Base-by-base conservation (phyloP, 2,113 vertebrate species). In the Phalacrocorax pelagicus region DNA sequence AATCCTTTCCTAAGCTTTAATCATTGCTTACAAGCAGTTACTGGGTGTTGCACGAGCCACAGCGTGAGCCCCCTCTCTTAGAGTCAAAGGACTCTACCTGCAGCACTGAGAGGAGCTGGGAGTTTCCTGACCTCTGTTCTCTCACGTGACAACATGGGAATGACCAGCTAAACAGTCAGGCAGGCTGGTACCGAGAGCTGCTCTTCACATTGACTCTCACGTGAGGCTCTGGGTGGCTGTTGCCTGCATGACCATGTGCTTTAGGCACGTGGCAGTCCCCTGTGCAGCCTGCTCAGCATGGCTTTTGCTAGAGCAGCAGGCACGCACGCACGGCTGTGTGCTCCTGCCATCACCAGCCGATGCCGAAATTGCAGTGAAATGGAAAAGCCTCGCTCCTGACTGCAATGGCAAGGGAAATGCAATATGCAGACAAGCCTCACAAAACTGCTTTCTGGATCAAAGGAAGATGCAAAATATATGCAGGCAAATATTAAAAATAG, bases 401-500 rank as follows among this genome's bases (percentile, higher is more conserved):
- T 66, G 87, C 77, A 6, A 0, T 22, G 19, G 77, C 94, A 40
- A 22, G 44, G 91, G 52, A 20, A 44, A 18, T 1, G 44, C 86
- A 11, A 0, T n/a, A 34, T 20, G 21, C 47, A n/a, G 71, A 29
- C 63, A 7, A 54, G 27, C 65, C 84, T 74, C 42, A 4, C 62
- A 2, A 23, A 77, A 12, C 70, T 69, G 87, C 82, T 62, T 23
- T 49, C 86, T 49, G 92, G 27, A 94, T 96, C 95, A 92, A 94
- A 96, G 81, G 58, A 44, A 84, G 83, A 96, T 83, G 86, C 36
- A 6, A 21, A 89, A 94, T 93, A 85, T 38, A 83, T 93, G 89
- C 92, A 75, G 94, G 94, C 82, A 73, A 91, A 94, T 88, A 95
- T 91, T 95, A 98, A 96, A 97, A 97, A 97, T 97, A 97, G 97